phyloP scores from a whole-genome alignment of 2,113 vertebrate species.

The Delphinapterus leucas region DNA sequence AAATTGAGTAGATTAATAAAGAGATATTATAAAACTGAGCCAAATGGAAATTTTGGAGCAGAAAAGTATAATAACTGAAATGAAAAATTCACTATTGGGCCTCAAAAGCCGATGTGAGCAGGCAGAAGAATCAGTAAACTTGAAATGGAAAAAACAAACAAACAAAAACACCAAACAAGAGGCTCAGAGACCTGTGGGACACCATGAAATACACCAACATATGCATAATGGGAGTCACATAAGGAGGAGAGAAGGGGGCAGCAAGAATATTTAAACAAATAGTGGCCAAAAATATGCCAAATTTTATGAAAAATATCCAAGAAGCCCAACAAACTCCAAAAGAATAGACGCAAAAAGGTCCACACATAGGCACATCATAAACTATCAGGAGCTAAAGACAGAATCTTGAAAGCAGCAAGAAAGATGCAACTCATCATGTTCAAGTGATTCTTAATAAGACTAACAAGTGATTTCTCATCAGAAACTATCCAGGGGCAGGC shows the following conservation, averaged over 20 bases:
- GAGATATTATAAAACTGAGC: neutral
- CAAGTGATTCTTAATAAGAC: neutral
- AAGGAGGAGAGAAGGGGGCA: too few relatives aligned
- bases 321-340: neutral
- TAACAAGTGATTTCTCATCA: neutral
- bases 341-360: neutral
- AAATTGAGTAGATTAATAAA: neutral
- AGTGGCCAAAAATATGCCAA: neutral
- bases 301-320: neutral
- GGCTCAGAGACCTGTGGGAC: neutral
- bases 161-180: neutral
- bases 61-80: neutral
- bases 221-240: neutral
- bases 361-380: neutral
- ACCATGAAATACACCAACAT: neutral
- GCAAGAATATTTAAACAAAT: neutral
- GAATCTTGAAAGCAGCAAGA: neutral
- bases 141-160: neutral
- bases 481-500: neutral
- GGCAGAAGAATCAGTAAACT: neutral
- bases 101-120: neutral
- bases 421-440: neutral
- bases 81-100: neutral
- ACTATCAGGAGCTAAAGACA: neutral
- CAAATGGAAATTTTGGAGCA: neutral